Base-by-base conservation (phyloP, 2,888 invertebrate species). In the Seira ritae region DNA sequence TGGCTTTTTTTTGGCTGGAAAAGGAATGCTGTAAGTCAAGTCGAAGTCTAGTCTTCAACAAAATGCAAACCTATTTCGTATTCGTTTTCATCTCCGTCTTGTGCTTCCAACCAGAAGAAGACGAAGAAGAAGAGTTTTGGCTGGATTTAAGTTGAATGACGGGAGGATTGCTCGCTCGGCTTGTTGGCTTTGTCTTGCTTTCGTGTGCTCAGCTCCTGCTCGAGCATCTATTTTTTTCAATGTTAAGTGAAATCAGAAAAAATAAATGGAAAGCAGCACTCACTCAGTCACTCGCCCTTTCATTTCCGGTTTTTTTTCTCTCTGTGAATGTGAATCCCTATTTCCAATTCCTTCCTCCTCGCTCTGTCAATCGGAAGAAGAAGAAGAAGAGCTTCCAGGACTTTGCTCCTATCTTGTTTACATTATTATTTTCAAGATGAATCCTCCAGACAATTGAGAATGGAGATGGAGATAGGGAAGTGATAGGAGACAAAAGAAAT, bases 111-210 rank as follows among this genome's bases (percentile, higher is more conserved):
- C 31, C 31, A 31, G 31, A 31, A 31, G 31, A 31, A 31, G 8
- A 31, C 2, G 31, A 31, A 31, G 31, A 31, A 31, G 31, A 31
- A 31, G 31, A 31, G 75, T 81, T 82, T 82, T 72, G 72, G 76
- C 76, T 82, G 82, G 82, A 82, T n/a, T 82, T 82, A 76, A 66
- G 66, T 82, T 82, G 82, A 82, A 76, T 82, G 82, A 77, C 82
- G 76, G 82, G 55, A 82, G 76, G 71, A 76, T 77, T 81, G 55
- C 55, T 55, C 31, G 80, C 19, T 55, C 72, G 80, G 76, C 82
- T 82, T 82, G 82, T 70, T 82, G 74, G 82, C 71, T 50, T 74
- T 31, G 31, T 31, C 31, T 31, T 31, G 31, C 31, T 31, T 8
- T 31, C 8, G n/a, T n/a, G n/a, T n/a, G n/a, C n/a, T n/a, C n/a